Percentiles rank a stretch among this genome's conserved stretches.
These are phyloP conservation scores for Sebastiscus tertius DNA, from an alignment of 2,797 vertebrate species.

Conservation along the genomic window DNA sequence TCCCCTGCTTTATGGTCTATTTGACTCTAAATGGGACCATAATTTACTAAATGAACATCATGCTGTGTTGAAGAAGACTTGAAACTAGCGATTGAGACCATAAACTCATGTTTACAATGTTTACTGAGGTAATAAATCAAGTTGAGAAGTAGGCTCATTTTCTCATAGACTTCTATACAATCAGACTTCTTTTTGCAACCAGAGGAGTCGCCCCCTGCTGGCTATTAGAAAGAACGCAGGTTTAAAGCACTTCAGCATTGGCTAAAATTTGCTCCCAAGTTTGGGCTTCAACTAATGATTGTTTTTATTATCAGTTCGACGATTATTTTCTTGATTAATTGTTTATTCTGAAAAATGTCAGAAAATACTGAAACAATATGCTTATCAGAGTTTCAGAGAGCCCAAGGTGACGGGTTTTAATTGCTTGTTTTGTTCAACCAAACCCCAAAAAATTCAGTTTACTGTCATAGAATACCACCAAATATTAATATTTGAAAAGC, in stretches of 20 bases:
- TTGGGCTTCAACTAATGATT: background rate
- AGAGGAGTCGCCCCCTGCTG: too few relatives aligned
- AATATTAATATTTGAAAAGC: background rate
- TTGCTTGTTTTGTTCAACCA: background rate
- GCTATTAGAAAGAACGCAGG: fast-evolving
- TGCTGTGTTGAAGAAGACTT: too few relatives aligned
- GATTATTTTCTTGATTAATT: background rate
- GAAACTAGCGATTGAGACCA: too few relatives aligned
- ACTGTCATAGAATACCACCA: background rate
- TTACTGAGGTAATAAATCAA: too few relatives aligned
- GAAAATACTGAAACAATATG: background rate
- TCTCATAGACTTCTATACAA: too few relatives aligned
- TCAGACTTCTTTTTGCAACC: too few relatives aligned
- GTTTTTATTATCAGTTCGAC: background rate
- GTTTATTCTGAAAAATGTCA: background rate
- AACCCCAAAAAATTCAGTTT: background rate
- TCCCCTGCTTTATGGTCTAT: too few relatives aligned
- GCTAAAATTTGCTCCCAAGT: background rate
- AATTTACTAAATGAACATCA: too few relatives aligned
- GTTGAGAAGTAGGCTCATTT: too few relatives aligned
- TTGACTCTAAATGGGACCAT: too few relatives aligned
- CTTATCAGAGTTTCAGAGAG: background rate
- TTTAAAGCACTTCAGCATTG: too few relatives aligned
- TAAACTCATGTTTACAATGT: too few relatives aligned
- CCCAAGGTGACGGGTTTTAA: background rate